These are phyloP conservation scores for Diabrotica undecimpunctata DNA, from an alignment of 1,140 invertebrate species.

Conservation along the genomic window DNA sequence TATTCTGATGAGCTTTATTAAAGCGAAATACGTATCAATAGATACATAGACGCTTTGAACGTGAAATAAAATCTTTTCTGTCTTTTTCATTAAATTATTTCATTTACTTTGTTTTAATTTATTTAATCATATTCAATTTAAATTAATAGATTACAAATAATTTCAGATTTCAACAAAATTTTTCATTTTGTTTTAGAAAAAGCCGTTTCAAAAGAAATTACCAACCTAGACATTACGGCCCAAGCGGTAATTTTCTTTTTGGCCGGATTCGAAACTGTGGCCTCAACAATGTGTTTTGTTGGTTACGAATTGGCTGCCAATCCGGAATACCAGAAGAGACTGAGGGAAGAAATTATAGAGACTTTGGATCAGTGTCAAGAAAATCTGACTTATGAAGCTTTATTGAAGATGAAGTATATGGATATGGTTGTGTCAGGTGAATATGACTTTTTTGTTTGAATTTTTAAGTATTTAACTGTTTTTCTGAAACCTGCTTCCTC, in stretches of 20 bases:
- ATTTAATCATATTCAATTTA: too few relatives aligned
- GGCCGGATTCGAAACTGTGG: conserved; percentile 45
- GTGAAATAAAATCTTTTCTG: too few relatives aligned
- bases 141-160: too few relatives aligned
- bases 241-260: conserved; percentile 48
- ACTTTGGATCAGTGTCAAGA: conserved; percentile 17
- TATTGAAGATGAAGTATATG: conserved; percentile 42
- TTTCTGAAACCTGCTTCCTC: too few relatives aligned
- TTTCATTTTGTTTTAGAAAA: background rate
- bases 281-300: conserved; percentile 37
- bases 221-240: conserved; percentile 37
- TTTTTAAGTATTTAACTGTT: too few relatives aligned
- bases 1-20: too few relatives aligned
- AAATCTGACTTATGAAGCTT: conserved; percentile 35
- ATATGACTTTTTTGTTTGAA: too few relatives aligned
- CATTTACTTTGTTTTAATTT: too few relatives aligned
- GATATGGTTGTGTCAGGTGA: conserved; percentile 47
- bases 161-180: too few relatives aligned
- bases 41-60: too few relatives aligned
- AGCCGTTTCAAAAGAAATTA: conserved; percentile 23
- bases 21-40: too few relatives aligned
- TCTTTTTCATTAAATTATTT: too few relatives aligned
- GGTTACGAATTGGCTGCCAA: conserved; percentile 51
- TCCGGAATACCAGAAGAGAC: conserved; percentile 50
- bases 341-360: conserved; percentile 41